Evolutionary conservation across 2,113 vertebrate species (phyloP).

Genomic region (Gavialis gangeticus): DNA sequence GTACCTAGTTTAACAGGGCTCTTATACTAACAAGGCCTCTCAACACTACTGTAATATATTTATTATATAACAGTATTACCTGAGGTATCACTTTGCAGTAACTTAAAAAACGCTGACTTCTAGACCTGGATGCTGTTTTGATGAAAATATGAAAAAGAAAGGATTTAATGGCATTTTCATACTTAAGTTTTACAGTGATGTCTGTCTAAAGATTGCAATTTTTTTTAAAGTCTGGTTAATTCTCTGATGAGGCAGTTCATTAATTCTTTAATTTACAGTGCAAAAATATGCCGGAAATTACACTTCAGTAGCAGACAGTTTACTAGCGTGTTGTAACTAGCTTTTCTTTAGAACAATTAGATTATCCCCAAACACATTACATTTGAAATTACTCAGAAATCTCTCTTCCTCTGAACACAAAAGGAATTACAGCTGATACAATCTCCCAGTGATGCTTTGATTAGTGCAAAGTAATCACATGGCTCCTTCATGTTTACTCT

Average conservation of each 20-base stretch:
- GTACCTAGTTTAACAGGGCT: neutral
- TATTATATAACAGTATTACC: neutral
- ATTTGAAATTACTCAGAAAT: neutral
- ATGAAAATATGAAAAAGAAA: neutral
- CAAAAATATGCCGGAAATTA: neutral
- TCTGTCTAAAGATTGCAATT: neutral
- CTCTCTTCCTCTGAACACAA: neutral
- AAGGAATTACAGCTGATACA: neutral
- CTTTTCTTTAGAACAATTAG: neutral
- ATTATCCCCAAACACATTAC: neutral
- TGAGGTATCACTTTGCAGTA: neutral
- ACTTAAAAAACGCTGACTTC: neutral
- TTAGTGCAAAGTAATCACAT: neutral
- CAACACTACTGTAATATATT: neutral
- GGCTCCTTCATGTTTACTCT: slow-evolving; percentile 23
- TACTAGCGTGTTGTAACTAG: neutral
- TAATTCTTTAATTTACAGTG: neutral
- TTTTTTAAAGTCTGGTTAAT: neutral
- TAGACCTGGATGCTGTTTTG: neutral
- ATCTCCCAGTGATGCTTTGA: neutral
- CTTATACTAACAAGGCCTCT: neutral
- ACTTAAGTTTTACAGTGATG: neutral
- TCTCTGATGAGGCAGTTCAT: neutral
- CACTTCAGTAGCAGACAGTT: neutral
- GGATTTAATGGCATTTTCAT: rapidly evolving